Evolutionary conservation across 2,888 invertebrate genomes (phyloP).

Genomic region (Spilosoma lubricipeda): DNA sequence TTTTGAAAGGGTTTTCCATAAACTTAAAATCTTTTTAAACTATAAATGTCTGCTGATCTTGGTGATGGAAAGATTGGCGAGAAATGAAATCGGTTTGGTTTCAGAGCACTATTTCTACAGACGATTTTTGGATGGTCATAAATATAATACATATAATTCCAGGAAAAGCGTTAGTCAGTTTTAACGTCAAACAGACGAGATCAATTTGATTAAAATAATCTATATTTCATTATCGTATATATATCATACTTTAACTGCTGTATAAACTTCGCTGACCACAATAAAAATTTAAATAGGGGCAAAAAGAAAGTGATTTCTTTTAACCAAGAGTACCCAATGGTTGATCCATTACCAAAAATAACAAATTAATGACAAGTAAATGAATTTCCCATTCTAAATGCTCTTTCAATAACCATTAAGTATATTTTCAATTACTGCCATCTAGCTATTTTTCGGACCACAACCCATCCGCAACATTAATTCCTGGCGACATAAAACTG

Average conservation of each 20-base stretch:
- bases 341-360: no score
- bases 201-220: not conserved
- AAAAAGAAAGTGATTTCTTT: not conserved
- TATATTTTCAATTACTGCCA: not conserved
- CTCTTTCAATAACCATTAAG: slow-evolving; percentile 2
- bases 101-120: no score
- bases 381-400: not conserved
- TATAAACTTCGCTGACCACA: not conserved
- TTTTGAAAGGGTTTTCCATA: not conserved
- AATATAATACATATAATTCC: not conserved
- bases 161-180: not conserved
- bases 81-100: no score
- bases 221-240: no score
- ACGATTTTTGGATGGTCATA: not conserved
- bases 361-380: not conserved
- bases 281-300: not conserved
- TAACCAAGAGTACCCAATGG: no score
- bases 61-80: no score
- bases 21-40: not conserved
- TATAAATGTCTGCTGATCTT: not conserved
- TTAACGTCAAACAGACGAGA: not conserved
- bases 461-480: slow-evolving; percentile 21
- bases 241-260: no score
- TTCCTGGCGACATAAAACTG: slow-evolving; percentile 20
- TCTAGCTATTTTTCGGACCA: slow-evolving; percentile 4